Evolutionary conservation across 2,113 vertebrate species (phyloP), one percentile per base, ranked within the genome.

Genomic region (Catharus minimus): DNA sequence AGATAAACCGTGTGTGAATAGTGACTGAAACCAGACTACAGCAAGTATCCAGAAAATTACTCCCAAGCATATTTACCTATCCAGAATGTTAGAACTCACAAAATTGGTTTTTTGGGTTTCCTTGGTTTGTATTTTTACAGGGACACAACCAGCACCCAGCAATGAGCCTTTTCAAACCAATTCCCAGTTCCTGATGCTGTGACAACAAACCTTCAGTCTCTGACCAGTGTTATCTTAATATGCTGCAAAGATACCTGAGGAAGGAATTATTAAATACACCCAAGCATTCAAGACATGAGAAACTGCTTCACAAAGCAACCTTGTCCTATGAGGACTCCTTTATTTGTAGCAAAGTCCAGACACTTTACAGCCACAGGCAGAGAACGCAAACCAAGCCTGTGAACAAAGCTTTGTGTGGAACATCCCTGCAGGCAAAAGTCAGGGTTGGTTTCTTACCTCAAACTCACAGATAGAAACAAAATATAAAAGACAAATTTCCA

Each of bases 161-260:
- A 57, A 65, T 4, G 7, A 27, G 19, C 11, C 22, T 24, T 77
- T 78, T 47, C 68, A 86, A 74, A 66, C 14, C 36, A 65, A 15
- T 4, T 19, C 30, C 27, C 53, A 13, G 27, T 0, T 0, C 18
- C 26, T 66, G 73, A 58, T 20, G 43, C 55, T 52, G 22, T 2
- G 0, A 53, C 26, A 57, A n/a, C 6, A 22, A 11, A 58, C 56
- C 49, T 83, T 39, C 33, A 4, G 5, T 2, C 22, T 52, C n/a
- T 41, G 18, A 64, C 26, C 44, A 33, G 18, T 1, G 11, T 32
- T 50, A 41, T 23, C 55, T 64, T 32, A 58, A 50, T 3, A 62
- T 9, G 19, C 57, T 67, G 20, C 46, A 71, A 13, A 10, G 7
- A 43, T n/a, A 86, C 23, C 66, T 12, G 8, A 56, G 57, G 61